These are phyloP conservation scores for Candoia aspera DNA, from an alignment of 2,113 vertebrate species.

Conservation along the genomic window DNA sequence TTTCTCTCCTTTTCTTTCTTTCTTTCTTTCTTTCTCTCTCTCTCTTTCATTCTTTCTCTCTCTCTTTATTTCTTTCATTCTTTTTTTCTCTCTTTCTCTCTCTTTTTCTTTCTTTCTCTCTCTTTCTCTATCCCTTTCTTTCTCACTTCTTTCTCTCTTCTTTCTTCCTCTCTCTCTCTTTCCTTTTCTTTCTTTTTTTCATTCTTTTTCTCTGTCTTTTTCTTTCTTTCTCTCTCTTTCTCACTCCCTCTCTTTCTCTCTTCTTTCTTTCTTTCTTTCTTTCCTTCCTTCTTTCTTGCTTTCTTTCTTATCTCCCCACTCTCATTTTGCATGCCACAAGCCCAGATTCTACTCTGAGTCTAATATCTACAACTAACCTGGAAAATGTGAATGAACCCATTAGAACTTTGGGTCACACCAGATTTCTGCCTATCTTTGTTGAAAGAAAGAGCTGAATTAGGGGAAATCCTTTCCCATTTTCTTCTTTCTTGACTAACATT, in stretches of 20 bases:
- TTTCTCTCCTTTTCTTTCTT: too few relatives aligned
- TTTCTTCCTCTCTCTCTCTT: too few relatives aligned
- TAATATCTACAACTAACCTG: conserved; percentile 53
- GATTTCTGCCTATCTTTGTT: neutral
- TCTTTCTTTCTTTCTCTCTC: too few relatives aligned
- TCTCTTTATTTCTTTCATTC: too few relatives aligned
- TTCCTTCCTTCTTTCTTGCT: neutral
- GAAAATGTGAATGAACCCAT: conserved; percentile 46
- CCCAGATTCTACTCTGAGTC: conserved; percentile 40
- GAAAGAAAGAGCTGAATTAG: conserved; percentile 54
- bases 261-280: neutral
- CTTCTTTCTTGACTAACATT: conserved; percentile 70
- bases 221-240: neutral
- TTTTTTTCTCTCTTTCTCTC: too few relatives aligned
- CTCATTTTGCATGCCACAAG: conserved; percentile 46
- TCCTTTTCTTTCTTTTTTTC: neutral
- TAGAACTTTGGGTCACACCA: conserved; percentile 34
- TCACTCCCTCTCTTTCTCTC: too few relatives aligned
- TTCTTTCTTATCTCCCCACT: neutral
- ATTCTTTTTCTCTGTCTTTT: conserved; percentile 7
- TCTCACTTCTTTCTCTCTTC: too few relatives aligned
- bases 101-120: too few relatives aligned
- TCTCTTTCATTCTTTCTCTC: neutral
- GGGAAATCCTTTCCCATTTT: conserved; percentile 66
- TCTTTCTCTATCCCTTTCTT: too few relatives aligned